Evolutionary conservation across 2,797 vertebrate species (phyloP).

Genomic region (Urophycis tenuis): DNA sequence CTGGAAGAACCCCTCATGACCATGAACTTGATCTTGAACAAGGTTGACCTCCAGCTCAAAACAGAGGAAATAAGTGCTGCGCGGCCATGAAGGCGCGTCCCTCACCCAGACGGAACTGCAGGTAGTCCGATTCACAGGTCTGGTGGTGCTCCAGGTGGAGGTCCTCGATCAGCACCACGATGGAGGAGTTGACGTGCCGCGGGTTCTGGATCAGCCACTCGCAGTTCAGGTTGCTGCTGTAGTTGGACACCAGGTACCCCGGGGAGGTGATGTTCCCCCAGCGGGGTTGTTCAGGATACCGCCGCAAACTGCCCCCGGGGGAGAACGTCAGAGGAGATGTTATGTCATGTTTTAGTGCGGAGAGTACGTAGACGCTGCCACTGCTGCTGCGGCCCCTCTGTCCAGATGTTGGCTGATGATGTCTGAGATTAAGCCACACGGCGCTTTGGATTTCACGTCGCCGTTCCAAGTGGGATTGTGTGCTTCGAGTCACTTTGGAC

Average conservation of each 20-base stretch:
- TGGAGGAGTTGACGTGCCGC: conserved; percentile 77
- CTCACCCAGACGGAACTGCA: conserved; percentile 85
- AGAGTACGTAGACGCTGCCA: too few relatives aligned
- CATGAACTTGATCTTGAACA: neutral
- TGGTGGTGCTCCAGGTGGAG: conserved; percentile 81
- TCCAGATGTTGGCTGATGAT: too few relatives aligned
- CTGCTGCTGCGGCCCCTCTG: too few relatives aligned
- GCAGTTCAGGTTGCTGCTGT: conserved; percentile 84
- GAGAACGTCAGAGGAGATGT: neutral
- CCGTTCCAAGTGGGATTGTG: too few relatives aligned
- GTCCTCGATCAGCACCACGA: conserved; percentile 74
- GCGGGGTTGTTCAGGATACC: conserved; percentile 61
- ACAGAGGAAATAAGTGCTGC: too few relatives aligned
- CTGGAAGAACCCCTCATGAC: neutral
- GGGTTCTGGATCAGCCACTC: conserved; percentile 90
- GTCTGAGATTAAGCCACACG: too few relatives aligned
- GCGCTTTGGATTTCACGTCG: too few relatives aligned
- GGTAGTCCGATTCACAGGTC: conserved; percentile 78
- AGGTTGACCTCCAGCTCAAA: neutral
- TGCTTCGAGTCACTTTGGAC: too few relatives aligned
- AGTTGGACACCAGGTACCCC: conserved; percentile 77
- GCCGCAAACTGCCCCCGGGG: conserved; percentile 77
- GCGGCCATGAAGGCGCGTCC: neutral
- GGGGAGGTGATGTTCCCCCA: conserved; percentile 83
- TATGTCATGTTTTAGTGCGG: neutral